phyloP scores from a whole-genome alignment of 2,888 invertebrate species.

The Xestobium rufovillosum region DNA sequence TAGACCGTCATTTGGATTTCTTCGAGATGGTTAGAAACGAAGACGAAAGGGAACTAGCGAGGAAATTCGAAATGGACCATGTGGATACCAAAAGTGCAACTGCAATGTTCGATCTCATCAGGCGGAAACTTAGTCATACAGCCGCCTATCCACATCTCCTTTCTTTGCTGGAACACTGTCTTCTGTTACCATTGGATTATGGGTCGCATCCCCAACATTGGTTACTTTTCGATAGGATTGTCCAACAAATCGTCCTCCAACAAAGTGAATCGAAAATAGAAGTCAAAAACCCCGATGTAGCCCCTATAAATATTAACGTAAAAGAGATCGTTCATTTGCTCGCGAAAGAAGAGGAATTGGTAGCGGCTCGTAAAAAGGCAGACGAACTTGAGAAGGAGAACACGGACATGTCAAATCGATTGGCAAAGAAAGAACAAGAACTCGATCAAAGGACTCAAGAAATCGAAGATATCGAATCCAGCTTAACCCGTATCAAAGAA shows the following conservation, averaged over 20 bases:
- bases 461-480: conserved; percentile 84
- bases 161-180: conserved; percentile 81
- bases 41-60: conserved; percentile 89
- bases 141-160: conserved; percentile 89
- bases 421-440: conserved; percentile 90
- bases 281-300: conserved; percentile 71
- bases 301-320: conserved; percentile 83
- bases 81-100: conserved; percentile 91
- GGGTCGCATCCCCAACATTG: conserved; percentile 87
- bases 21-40: conserved; percentile 97
- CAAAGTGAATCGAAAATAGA: conserved; percentile 38
- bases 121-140: conserved; percentile 83
- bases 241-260: conserved; percentile 89
- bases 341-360: conserved; percentile 88
- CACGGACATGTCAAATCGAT: conserved; percentile 73
- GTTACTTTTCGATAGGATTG: conserved; percentile 87
- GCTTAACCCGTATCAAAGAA: conserved; percentile 71
- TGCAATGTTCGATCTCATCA: conserved; percentile 83
- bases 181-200: conserved; percentile 78
- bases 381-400: conserved; percentile 85
- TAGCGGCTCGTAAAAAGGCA: conserved; percentile 78
- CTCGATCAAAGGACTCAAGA: conserved; percentile 83
- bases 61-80: conserved; percentile 85
- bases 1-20: conserved; percentile 95
- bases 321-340: conserved; percentile 82